These are phyloP conservation scores for Oxytorus armatus DNA, from an alignment of 2,888 invertebrate species.

Conservation along the genomic window DNA sequence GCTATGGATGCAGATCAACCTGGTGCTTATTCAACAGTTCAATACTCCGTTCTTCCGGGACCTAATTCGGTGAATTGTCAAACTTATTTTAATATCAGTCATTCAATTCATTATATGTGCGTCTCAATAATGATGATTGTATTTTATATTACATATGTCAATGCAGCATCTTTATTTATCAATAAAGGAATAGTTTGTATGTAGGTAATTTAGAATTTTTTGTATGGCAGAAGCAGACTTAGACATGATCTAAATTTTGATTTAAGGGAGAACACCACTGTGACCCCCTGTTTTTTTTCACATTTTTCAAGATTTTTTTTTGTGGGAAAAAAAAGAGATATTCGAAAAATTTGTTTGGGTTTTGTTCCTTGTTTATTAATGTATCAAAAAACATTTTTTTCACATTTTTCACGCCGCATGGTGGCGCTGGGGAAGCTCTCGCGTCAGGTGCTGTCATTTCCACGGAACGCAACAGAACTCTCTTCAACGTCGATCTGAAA, in stretches of 20 bases:
- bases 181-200: constrained; percentile 63
- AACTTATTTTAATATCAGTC: not conserved
- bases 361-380: no score
- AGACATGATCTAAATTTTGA: not conserved
- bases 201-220: constrained; percentile 64
- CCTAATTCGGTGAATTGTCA: constrained; percentile 87
- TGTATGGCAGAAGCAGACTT: not conserved
- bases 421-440: no score
- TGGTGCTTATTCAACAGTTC: constrained; percentile 94
- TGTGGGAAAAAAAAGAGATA: no score
- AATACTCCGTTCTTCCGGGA: constrained; percentile 93
- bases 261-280: no score
- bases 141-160: constrained; percentile 26
- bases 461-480: no score
- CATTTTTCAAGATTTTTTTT: no score
- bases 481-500: no score
- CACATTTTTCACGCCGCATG: no score
- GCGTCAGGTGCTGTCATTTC: no score
- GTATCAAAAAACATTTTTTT: no score
- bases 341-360: no score
- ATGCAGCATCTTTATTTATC: constrained; percentile 72
- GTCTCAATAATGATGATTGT: not conserved
- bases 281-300: no score
- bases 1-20: constrained; percentile 94
- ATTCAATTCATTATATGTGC: not conserved